Conservation (phyloP, 2,888 invertebrate species). For the Epsilonema sp. region DNA sequence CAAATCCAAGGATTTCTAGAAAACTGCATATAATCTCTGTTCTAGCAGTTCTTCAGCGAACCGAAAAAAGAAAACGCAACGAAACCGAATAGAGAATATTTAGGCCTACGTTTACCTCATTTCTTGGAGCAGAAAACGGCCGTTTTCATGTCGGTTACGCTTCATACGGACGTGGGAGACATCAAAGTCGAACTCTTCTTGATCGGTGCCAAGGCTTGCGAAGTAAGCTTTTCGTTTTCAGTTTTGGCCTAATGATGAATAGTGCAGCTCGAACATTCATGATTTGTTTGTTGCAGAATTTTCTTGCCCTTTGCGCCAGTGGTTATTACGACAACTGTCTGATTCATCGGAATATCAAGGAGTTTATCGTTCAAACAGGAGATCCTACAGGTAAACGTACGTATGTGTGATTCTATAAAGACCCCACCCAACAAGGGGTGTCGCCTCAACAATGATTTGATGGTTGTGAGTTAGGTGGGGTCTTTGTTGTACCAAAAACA, state of each 20-base stretch:
- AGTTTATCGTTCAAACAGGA: slow-evolving; percentile 53
- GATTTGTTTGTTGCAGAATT: slow-evolving; percentile 44
- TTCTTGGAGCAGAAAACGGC: too few relatives aligned
- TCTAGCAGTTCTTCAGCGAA: too few relatives aligned
- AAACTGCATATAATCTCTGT: too few relatives aligned
- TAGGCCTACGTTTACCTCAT: too few relatives aligned
- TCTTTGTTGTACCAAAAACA: slow-evolving; percentile 8
- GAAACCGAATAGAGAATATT: too few relatives aligned
- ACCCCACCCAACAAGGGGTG: too few relatives aligned
- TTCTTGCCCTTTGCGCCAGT: slow-evolving; percentile 80
- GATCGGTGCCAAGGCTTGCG: slow-evolving; percentile 77
- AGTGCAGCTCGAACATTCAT: background rate
- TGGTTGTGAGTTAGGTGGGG: slow-evolving; percentile 6
- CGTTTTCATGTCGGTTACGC: slow-evolving; percentile 24
- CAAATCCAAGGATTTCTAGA: too few relatives aligned
- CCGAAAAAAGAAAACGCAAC: too few relatives aligned
- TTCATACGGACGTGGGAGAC: slow-evolving; percentile 87
- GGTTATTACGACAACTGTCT: slow-evolving; percentile 62
- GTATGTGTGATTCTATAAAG: too few relatives aligned
- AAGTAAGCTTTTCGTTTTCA: slow-evolving; percentile 37
- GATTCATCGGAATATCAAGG: slow-evolving; percentile 55
- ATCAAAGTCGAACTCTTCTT: slow-evolving; percentile 85
- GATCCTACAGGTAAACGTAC: slow-evolving; percentile 49
- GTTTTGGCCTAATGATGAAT: background rate
- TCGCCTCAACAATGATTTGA: too few relatives aligned